Percentiles rank a stretch among this genome's conserved stretches.
These are phyloP conservation scores for Actinopyga echinites DNA, from an alignment of 53 echinoderm and acorn worm species.

Conservation along the genomic window DNA sequence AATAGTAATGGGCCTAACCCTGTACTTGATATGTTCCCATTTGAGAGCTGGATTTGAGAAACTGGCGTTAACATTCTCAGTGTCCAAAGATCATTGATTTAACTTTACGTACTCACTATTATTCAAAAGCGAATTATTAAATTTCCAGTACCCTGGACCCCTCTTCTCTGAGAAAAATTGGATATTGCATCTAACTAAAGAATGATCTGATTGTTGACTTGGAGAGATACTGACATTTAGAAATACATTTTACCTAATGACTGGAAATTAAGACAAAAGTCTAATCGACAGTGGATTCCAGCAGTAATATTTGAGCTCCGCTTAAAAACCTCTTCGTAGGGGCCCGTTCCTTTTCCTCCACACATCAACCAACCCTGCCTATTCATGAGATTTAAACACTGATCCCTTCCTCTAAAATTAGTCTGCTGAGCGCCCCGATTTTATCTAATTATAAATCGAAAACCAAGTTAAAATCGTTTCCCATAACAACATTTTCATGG, in stretches of 20 bases:
- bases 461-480: constrained; percentile 18
- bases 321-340: neutral
- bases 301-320: neutral
- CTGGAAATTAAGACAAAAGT: constrained; percentile 26
- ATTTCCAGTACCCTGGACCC: too few species aligned
- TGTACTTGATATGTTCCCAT: neutral
- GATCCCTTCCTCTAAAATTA: neutral
- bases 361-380: neutral
- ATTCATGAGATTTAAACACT: neutral
- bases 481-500: neutral
- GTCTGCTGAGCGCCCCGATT: neutral
- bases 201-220: constrained; percentile 13
- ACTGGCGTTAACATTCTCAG: too few species aligned
- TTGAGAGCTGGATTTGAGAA: neutral
- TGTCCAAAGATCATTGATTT: too few species aligned
- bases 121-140: too few species aligned
- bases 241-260: neutral
- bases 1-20: neutral
- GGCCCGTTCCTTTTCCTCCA: constrained; percentile 25
- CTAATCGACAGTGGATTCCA: neutral
- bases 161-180: neutral
- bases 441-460: neutral
- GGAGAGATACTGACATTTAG: neutral
- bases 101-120: constrained; percentile 4
- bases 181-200: neutral